Percentiles rank a stretch among this genome's conserved stretches.
These are phyloP conservation scores for Temnopleurus reevesii DNA, from an alignment of 53 echinoderm and acorn worm species.

Conservation along the genomic window DNA sequence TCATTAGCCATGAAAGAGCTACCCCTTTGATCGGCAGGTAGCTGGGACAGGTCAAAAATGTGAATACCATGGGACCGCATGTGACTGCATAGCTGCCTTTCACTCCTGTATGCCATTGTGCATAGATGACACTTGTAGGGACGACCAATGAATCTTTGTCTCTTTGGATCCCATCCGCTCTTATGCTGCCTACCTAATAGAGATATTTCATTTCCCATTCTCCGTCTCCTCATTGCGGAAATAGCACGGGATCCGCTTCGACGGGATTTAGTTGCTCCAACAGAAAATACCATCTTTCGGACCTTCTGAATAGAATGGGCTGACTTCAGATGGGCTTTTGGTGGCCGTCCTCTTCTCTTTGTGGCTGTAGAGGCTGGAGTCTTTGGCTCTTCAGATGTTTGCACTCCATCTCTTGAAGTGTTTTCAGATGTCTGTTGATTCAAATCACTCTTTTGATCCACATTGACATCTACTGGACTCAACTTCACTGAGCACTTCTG, in stretches of 20 bases:
- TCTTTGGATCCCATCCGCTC: constrained; percentile 59
- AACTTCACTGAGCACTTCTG: constrained; percentile 46
- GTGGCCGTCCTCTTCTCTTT: constrained; percentile 9
- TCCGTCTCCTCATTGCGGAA: constrained; percentile 22
- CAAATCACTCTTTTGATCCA: neutral
- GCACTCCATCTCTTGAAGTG: neutral
- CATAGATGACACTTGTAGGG: constrained; percentile 65
- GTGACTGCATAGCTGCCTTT: constrained; percentile 62
- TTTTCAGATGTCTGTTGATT: neutral
- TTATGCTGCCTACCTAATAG: constrained; percentile 17
- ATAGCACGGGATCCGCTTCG: neutral
- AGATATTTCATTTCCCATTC: constrained; percentile 13
- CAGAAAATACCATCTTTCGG: neutral
- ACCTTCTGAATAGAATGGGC: constrained; percentile 17
- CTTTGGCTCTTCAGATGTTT: neutral
- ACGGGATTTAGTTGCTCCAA: neutral
- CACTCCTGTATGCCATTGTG: constrained; percentile 50
- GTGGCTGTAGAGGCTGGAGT: neutral
- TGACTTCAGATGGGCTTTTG: neutral
- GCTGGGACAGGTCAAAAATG: constrained; percentile 47
- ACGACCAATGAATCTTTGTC: constrained; percentile 50
- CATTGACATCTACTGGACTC: constrained; percentile 25
- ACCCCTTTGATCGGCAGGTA: constrained; percentile 46
- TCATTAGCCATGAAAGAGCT: neutral
- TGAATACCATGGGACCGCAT: constrained; percentile 62